Percentiles rank a stretch among this genome's conserved stretches.
phyloP scores from a whole-genome alignment of 2,113 vertebrate genomes.

The Sapajus apella region DNA sequence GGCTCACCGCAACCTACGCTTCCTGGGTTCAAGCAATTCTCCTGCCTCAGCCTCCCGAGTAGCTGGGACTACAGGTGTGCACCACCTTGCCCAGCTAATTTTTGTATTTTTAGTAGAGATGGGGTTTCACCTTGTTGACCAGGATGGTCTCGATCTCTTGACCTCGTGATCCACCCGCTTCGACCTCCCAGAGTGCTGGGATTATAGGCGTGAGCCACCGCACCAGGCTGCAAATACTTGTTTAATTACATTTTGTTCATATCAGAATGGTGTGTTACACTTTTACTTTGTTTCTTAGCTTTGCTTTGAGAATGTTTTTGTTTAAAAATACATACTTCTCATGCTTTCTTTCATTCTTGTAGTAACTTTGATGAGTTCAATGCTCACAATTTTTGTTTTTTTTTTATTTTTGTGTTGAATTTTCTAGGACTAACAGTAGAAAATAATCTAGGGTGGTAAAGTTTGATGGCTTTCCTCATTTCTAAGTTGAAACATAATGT shows the following conservation, averaged over 20 bases:
- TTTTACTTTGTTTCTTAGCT: neutral
- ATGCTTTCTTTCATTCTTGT: neutral
- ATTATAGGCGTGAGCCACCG: too few relatives aligned
- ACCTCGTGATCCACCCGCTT: too few relatives aligned
- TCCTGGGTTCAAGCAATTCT: too few relatives aligned
- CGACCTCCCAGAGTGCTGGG: too few relatives aligned
- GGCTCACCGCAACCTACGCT: too few relatives aligned
- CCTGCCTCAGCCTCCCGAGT: too few relatives aligned
- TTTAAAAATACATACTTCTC: neutral
- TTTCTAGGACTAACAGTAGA: neutral
- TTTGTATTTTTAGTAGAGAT: too few relatives aligned
- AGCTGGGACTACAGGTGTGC: too few relatives aligned
- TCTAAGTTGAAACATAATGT: neutral
- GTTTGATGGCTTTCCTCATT: neutral
- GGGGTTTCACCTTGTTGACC: too few relatives aligned
- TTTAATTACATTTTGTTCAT: neutral
- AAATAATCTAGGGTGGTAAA: neutral
- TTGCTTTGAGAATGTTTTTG: neutral
- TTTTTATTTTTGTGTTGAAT: neutral
- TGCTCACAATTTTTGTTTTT: neutral
- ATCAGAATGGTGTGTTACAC: neutral
- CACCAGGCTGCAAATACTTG: neutral
- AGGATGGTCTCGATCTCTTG: too few relatives aligned
- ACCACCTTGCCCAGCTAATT: too few relatives aligned
- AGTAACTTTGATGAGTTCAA: neutral